These are phyloP conservation scores for Baccha elongata DNA, from an alignment of 2,888 invertebrate genomes.

Conservation along the genomic window DNA sequence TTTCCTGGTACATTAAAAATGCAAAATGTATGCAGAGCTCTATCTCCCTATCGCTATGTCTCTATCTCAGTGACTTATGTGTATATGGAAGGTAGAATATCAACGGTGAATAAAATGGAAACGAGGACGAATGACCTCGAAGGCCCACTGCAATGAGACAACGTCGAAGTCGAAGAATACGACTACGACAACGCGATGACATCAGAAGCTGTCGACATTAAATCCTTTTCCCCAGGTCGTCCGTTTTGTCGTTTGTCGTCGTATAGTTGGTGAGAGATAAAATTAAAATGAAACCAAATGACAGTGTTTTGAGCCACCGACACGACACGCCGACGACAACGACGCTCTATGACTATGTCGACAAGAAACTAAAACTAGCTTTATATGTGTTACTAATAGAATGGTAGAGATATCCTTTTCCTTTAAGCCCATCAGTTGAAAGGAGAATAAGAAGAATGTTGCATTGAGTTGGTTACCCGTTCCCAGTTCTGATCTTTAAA, in stretches of 20 bases:
- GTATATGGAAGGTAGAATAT: not conserved
- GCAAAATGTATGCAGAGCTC: constrained; percentile 67
- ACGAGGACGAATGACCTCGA: constrained; percentile 72
- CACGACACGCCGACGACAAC: too few species aligned
- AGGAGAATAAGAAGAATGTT: constrained; percentile 5
- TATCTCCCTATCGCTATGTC: constrained; percentile 24
- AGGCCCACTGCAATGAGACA: constrained; percentile 67
- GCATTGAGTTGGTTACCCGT: constrained; percentile 30
- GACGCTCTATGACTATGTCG: constrained; percentile 34
- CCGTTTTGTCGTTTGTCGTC: constrained; percentile 22
- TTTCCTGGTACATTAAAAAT: constrained; percentile 73
- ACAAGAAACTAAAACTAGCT: constrained; percentile 35
- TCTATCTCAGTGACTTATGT: constrained; percentile 54
- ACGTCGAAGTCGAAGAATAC: constrained; percentile 21
- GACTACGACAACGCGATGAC: constrained; percentile 42
- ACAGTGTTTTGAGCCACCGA: constrained; percentile 51
- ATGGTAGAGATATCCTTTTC: constrained; percentile 26
- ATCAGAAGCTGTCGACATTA: constrained; percentile 54
- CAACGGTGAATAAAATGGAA: constrained; percentile 62
- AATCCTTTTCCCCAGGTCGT: constrained; percentile 54
- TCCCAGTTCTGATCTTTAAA: not conserved
- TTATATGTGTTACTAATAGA: constrained; percentile 33
- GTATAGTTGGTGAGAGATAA: constrained; percentile 44
- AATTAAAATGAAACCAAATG: constrained; percentile 63
- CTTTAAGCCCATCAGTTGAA: constrained; percentile 2